A percentile compares a stretch with the other conserved stretches of the same genome.
These are phyloP conservation scores for Tretioscincus oriximinensis DNA, from an alignment of 2,113 vertebrate species.

Conservation along the genomic window DNA sequence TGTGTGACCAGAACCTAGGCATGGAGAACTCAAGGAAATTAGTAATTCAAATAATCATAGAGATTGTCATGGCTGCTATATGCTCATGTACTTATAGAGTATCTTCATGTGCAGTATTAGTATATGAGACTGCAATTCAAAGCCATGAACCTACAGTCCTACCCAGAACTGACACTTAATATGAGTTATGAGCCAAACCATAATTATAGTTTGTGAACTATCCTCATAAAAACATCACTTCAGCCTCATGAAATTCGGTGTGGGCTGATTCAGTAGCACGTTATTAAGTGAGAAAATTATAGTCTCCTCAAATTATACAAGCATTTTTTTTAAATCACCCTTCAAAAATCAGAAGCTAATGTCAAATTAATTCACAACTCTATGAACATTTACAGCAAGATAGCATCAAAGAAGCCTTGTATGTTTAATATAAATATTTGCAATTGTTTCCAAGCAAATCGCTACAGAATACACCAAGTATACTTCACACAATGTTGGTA, in stretches of 20 bases:
- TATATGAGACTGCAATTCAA: too few relatives aligned
- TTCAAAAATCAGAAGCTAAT: conserved; percentile 40
- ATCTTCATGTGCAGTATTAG: too few relatives aligned
- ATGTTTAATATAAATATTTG: conserved; percentile 64
- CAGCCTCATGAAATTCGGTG: not conserved
- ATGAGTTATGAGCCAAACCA: not conserved
- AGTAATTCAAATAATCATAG: not conserved
- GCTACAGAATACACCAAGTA: conserved; percentile 61
- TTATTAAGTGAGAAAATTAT: conserved; percentile 23
- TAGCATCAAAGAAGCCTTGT: conserved; percentile 55
- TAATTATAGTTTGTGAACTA: not conserved
- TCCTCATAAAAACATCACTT: not conserved
- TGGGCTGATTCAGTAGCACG: not conserved
- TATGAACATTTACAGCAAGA: conserved; percentile 55
- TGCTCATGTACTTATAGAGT: too few relatives aligned
- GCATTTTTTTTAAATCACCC: conserved; percentile 11
- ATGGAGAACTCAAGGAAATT: not conserved
- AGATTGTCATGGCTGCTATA: too few relatives aligned
- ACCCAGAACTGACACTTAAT: not conserved
- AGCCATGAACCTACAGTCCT: not conserved
- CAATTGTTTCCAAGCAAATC: conserved; percentile 68
- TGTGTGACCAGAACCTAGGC: not conserved
- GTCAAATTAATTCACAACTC: conserved; percentile 31
- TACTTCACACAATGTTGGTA: conserved; percentile 55
- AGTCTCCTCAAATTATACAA: conserved; percentile 33